Evolutionary conservation across 2,113 vertebrate genomes (phyloP).

Genomic region (Syngnathus typhle): DNA sequence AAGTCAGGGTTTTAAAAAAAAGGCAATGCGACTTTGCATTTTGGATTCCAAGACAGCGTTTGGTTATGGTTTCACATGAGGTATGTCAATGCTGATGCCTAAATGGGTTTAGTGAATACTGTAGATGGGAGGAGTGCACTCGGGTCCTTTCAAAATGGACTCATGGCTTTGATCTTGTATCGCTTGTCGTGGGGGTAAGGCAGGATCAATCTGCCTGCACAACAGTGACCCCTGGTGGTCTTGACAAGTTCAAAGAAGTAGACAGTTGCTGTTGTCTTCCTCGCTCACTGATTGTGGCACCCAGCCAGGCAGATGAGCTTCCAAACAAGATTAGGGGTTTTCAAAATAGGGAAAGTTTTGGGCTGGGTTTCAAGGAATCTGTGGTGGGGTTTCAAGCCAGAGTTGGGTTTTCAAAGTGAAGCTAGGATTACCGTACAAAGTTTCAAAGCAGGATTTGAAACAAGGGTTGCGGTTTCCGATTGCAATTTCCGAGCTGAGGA

Average conservation of each 20-base stretch:
- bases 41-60: neutral
- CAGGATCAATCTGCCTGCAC: constrained; percentile 57
- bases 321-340: neutral
- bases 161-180: constrained; percentile 51
- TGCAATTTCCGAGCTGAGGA: neutral
- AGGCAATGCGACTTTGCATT: neutral
- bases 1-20: neutral
- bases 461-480: neutral
- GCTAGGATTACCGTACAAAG: too few relatives aligned
- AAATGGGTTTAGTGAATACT: neutral
- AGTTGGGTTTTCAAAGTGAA: too few relatives aligned
- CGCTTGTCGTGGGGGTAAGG: constrained; percentile 13
- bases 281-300: neutral
- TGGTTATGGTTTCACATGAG: too few relatives aligned
- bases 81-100: neutral
- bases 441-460: neutral
- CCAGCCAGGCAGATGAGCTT: neutral
- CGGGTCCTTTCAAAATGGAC: constrained; percentile 23
- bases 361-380: too few relatives aligned
- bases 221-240: constrained; percentile 71
- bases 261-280: neutral
- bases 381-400: too few relatives aligned
- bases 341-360: too few relatives aligned
- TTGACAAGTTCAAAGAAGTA: constrained; percentile 27
- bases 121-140: neutral